Percentiles rank a stretch among this genome's conserved stretches.
These are phyloP conservation scores for Mirza zaza DNA, from an alignment of 2,113 vertebrate species.

Conservation along the genomic window DNA sequence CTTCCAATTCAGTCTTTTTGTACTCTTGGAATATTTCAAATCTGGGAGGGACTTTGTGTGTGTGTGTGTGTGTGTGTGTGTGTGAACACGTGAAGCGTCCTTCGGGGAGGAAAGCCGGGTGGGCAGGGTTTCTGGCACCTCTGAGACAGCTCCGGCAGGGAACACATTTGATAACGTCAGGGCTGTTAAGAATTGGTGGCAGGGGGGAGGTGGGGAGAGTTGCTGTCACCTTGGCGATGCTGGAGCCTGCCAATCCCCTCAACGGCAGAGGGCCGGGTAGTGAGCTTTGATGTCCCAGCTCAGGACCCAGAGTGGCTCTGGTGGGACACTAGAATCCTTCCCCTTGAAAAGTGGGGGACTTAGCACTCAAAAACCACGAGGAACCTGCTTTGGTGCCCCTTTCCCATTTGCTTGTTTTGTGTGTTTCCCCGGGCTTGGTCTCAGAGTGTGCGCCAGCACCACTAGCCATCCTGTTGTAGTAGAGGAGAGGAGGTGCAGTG, in stretches of 20 bases:
- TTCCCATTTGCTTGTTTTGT: neutral
- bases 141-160: neutral
- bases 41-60: neutral
- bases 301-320: neutral
- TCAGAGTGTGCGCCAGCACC: neutral
- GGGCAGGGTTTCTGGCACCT: neutral
- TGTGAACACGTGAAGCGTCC: neutral
- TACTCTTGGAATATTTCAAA: neutral
- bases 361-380: neutral
- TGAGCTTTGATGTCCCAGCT: neutral
- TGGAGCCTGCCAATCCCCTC: neutral
- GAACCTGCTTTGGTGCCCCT: neutral
- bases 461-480: neutral
- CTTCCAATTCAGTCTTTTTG: neutral
- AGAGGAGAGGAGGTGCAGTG: neutral
- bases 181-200: neutral
- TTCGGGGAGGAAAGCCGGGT: neutral
- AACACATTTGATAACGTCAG: neutral
- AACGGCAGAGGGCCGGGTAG: neutral
- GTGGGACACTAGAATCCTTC: neutral
- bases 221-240: neutral
- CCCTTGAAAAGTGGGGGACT: neutral
- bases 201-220: neutral
- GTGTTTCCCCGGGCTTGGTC: neutral
- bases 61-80: neutral